A percentile compares a stretch with the other conserved stretches of the same genome.
Evolutionary conservation across 2,113 vertebrate species (phyloP).

Genomic region (Scartelaos histophorus): DNA sequence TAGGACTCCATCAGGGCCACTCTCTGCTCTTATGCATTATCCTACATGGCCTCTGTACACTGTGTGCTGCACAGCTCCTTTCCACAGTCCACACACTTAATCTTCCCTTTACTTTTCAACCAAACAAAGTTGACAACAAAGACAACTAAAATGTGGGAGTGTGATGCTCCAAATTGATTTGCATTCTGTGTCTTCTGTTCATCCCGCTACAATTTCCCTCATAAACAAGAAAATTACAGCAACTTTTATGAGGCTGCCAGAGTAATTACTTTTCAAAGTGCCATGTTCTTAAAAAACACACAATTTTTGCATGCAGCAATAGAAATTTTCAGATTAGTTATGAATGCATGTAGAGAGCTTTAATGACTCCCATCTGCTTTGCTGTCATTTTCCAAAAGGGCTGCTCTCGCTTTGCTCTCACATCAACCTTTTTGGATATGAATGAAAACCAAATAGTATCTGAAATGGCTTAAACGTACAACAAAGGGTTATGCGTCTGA

Average conservation of each 20-base stretch:
- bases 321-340: slow-evolving; percentile 47
- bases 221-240: slow-evolving; percentile 42
- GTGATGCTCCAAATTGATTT: slow-evolving; percentile 37
- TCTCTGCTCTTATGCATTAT: no score
- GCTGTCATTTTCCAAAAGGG: slow-evolving; percentile 11
- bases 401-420: slow-evolving; percentile 5
- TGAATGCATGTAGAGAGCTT: slow-evolving; percentile 29
- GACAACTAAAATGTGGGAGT: slow-evolving; percentile 27
- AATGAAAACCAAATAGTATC: neutral
- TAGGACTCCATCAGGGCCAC: no score
- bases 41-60: no score
- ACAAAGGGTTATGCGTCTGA: neutral
- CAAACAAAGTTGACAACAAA: slow-evolving; percentile 9
- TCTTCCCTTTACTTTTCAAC: slow-evolving; percentile 16
- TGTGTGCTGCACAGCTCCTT: slow-evolving; percentile 16
- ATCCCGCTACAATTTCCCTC: slow-evolving; percentile 18
- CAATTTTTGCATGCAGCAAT: slow-evolving; percentile 22
- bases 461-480: neutral
- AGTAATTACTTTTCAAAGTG: slow-evolving; percentile 53
- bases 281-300: slow-evolving; percentile 38
- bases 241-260: slow-evolving; percentile 42
- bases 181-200: slow-evolving; percentile 26
- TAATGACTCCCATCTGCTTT: slow-evolving; percentile 18
- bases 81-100: neutral
- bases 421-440: neutral